Conservation (phyloP, 1,140 invertebrate genomes). For the Drosophila asahinai region DNA sequence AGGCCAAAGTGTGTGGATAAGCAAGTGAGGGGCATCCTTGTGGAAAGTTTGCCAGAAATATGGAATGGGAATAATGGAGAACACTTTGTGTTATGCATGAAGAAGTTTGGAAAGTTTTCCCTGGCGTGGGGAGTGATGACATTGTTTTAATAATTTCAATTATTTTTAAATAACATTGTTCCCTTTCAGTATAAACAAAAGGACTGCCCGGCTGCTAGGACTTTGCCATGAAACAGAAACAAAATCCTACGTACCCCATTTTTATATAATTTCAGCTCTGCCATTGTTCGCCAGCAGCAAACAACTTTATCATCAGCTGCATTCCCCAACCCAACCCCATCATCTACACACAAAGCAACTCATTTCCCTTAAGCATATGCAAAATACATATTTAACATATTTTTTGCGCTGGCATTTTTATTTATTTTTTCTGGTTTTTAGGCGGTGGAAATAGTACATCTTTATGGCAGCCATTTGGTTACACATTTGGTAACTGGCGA, state of each 20-base stretch:
- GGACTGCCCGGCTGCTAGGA: background rate
- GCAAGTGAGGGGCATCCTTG: background rate
- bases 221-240: background rate
- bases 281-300: conserved; percentile 1
- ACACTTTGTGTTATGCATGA: background rate
- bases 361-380: conserved; percentile 53
- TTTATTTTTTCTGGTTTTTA: conserved; percentile 35
- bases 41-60: background rate
- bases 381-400: conserved; percentile 58
- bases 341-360: conserved; percentile 41
- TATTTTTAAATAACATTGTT: background rate
- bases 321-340: conserved; percentile 16
- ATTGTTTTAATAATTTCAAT: conserved; percentile 2
- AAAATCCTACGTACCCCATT: background rate
- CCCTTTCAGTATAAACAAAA: background rate
- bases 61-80: background rate
- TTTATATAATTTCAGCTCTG: conserved; percentile 1
- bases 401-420: conserved; percentile 56
- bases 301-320: conserved; percentile 14
- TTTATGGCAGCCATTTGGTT: conserved; percentile 72
- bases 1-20: background rate
- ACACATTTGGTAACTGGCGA: conserved; percentile 57
- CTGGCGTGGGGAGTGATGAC: background rate
- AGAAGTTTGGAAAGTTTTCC: background rate
- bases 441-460: conserved; percentile 34